Base-by-base conservation (phyloP, 2,797 vertebrate genomes). In the Pachyuromys duprasi region DNA sequence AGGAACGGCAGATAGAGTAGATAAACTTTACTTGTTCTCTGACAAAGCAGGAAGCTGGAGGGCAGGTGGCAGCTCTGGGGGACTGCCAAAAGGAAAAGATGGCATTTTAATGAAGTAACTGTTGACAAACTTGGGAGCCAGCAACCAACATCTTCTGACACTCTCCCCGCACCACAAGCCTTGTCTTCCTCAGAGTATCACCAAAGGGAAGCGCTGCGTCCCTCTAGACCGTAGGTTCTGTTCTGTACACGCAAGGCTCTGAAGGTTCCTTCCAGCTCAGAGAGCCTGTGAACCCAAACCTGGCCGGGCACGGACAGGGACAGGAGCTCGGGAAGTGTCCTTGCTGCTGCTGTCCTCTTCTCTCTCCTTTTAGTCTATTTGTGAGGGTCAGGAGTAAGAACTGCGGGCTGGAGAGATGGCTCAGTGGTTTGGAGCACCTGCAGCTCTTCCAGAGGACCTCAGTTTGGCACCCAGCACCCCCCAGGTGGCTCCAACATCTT, bases 1-100 rank as follows among this genome's bases (percentile, higher is more conserved):
- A 26, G 87, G 92, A 96, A 94, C 42, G 49, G 95, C 17, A 74
- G 57, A 78, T 91, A 96, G 89, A 90, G 86, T 95, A 31, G 53
- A 91, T 75, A 93, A 96, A 94, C 36, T 90, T 45, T 28, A 78
- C 55, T 95, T 95, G 94, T 94, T 93, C 65, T 17, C 8, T 80
- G 42, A 87, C 33, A 95, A 93, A 97, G 84, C 93, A 83, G 81
- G 84, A 95, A 93, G 80, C 81, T 70, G 90, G 91, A 13, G 80
- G 94, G 95, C 78, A 96, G 89, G 93, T 91, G 93, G 69, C 22
- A 94, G 75, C 91, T 63, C 36, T 79, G 53, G 67, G 53, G 63
- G 82, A 39, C 3, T 31, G 88, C 17, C 31, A 89, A 86, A 79
- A 78, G 55, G 80, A 78, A 93, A 90, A 78, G 36, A 86, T 53